These are phyloP conservation scores for Anguilla pacifica DNA, from an alignment of 2,797 vertebrate species.

Conservation along the genomic window DNA sequence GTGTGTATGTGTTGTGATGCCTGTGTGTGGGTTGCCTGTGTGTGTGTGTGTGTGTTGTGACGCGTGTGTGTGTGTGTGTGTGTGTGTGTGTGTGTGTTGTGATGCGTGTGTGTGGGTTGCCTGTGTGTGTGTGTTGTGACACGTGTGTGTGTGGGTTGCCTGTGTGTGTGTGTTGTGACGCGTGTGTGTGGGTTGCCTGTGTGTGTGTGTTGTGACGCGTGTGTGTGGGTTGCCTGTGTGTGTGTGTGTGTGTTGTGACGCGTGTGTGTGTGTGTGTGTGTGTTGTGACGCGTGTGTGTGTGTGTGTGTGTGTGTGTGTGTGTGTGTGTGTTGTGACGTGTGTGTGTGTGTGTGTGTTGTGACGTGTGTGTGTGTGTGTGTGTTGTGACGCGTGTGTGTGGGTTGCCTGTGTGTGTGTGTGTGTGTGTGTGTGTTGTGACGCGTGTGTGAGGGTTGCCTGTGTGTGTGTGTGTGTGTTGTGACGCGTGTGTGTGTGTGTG, in stretches of 20 bases:
- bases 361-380: too few species aligned
- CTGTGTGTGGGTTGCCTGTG: too few species aligned
- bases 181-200: too few species aligned
- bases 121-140: background rate
- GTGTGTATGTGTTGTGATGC: too few species aligned
- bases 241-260: background rate
- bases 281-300: background rate
- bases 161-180: background rate
- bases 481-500: background rate
- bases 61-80: too few species aligned
- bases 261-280: constrained; percentile 1
- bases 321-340: too few species aligned
- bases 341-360: too few species aligned
- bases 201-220: background rate
- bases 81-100: too few species aligned
- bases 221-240: background rate
- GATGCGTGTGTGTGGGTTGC: background rate
- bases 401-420: too few species aligned
- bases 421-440: too few species aligned
- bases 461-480: constrained; percentile 7
- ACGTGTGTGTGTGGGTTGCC: background rate
- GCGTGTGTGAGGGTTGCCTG: background rate
- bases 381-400: too few species aligned
- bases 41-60: too few species aligned
- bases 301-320: background rate